A percentile compares a stretch with the other conserved stretches of the same genome.
Conservation (phyloP, 1,140 invertebrate species). For the Nautilus pompilius region DNA sequence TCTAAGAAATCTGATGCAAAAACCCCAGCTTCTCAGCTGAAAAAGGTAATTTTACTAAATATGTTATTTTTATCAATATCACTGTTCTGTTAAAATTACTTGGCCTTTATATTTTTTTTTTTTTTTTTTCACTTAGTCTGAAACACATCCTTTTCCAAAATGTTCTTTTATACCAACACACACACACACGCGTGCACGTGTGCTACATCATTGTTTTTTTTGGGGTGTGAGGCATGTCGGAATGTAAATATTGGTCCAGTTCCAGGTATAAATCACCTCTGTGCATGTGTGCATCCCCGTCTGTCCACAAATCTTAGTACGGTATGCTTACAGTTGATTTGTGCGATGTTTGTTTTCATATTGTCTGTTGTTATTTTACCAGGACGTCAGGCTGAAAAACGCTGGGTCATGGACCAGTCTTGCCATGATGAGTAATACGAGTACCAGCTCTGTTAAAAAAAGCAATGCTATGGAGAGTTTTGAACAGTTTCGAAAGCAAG, state of each 20-base stretch:
- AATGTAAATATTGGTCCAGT: no score
- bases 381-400: conserved; percentile 66
- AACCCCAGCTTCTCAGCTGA: conserved; percentile 8
- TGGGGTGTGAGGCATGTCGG: no score
- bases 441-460: conserved; percentile 23
- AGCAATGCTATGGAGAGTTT: conserved; percentile 61
- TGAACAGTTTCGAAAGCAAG: conserved; percentile 88
- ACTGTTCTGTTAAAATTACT: no score
- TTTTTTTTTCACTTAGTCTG: not conserved
- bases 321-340: no score
- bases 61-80: no score
- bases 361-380: conserved; percentile 14
- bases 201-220: no score
- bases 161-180: not conserved
- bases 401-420: conserved; percentile 89
- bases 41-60: no score
- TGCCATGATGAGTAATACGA: conserved; percentile 53
- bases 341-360: no score
- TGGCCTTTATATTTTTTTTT: not conserved
- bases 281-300: no score
- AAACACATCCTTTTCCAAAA: not conserved
- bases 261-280: no score
- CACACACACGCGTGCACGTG: no score
- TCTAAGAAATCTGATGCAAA: conserved; percentile 8
- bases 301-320: no score